phyloP scores from a whole-genome alignment of 2,888 invertebrate species.

The Idaea straminata region DNA sequence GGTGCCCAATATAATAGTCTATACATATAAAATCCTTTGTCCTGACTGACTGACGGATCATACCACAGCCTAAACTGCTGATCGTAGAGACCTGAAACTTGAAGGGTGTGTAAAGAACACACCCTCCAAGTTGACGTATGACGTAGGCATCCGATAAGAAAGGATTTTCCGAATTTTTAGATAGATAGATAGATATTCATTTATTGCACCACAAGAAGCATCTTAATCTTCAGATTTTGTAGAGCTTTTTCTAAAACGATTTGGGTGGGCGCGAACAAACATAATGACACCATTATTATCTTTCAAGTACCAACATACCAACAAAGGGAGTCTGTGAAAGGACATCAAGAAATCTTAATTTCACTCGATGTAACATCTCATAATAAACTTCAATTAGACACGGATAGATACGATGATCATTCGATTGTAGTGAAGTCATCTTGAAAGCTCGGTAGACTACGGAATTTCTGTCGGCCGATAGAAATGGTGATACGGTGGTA shows the following conservation, averaged over 20 bases:
- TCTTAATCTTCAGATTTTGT: too few species aligned
- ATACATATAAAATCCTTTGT: too few species aligned
- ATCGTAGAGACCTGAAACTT: too few species aligned
- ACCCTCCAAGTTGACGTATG: too few species aligned
- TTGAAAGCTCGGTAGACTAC: background rate
- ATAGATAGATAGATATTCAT: too few species aligned
- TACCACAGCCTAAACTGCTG: too few species aligned
- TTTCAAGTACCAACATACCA: background rate
- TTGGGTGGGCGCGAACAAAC: background rate
- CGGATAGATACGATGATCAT: background rate
- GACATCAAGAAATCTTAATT: background rate
- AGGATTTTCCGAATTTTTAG: too few species aligned
- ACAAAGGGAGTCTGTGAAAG: background rate
- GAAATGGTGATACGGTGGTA: background rate
- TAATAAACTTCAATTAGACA: background rate
- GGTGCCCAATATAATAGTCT: too few species aligned
- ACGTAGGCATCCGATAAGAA: too few species aligned
- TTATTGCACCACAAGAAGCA: too few species aligned
- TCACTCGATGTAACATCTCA: background rate
- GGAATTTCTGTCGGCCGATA: background rate
- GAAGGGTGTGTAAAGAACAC: too few species aligned
- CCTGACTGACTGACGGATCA: too few species aligned
- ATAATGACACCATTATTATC: background rate
- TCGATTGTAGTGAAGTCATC: background rate
- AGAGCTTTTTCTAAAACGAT: background rate